A percentile compares a stretch with the other conserved stretches of the same genome.
Conservation (phyloP, 1,140 invertebrate species). For the Reticulitermes speratus region DNA sequence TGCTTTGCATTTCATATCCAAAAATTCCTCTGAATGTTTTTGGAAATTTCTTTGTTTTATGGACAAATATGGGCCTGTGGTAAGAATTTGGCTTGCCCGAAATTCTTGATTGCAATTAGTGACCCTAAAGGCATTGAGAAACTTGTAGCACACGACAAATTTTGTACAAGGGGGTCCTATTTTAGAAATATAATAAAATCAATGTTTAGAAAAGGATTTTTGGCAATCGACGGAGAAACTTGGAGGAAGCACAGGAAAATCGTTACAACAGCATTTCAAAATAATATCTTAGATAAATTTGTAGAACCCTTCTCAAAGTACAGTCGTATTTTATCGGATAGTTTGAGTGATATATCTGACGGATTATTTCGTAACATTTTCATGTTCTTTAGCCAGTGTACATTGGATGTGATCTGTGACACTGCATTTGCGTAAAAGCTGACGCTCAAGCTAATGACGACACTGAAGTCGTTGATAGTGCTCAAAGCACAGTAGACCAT, state of each 20-base stretch:
- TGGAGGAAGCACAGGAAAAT: not conserved
- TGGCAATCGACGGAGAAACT: not conserved
- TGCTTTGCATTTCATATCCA: not conserved
- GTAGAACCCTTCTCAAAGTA: not conserved
- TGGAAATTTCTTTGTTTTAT: not conserved
- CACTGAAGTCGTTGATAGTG: not conserved
- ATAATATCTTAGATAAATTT: not conserved
- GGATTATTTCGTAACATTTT: not conserved
- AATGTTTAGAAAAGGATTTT: not conserved
- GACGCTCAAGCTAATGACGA: not conserved
- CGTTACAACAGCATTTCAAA: not conserved
- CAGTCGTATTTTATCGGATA: not conserved
- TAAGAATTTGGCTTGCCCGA: not conserved
- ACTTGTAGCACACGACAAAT: not conserved
- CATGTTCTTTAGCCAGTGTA: not conserved
- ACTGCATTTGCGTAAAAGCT: not conserved
- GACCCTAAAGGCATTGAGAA: not conserved
- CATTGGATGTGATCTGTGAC: not conserved
- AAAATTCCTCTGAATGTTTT: not conserved
- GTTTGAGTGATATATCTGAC: not conserved
- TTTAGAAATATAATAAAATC: not conserved
- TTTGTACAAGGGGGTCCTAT: not conserved
- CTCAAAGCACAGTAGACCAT: not conserved
- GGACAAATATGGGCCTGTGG: not conserved
- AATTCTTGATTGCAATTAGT: not conserved